These are phyloP conservation scores for Halisarca cf. caerulea DNA, from an alignment of 37 sponge, comb jelly and placozoan genomes.

Conservation along the genomic window DNA sequence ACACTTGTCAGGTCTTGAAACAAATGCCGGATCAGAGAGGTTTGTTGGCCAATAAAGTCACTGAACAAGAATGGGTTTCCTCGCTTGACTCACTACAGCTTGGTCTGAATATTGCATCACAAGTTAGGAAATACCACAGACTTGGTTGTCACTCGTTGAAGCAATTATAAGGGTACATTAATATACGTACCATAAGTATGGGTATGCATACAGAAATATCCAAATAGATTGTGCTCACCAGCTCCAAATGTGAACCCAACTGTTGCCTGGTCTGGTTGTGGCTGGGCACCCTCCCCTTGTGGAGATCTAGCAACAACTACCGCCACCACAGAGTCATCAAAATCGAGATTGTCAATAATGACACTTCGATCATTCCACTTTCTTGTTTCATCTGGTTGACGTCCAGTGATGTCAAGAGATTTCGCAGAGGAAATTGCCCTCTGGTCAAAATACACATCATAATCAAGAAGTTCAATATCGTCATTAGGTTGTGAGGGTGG, in stretches of 20 bases:
- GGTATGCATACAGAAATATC: too few relatives aligned
- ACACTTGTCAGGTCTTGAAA: too few relatives aligned
- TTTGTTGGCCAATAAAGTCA: too few relatives aligned
- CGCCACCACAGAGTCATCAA: neutral
- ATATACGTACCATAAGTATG: too few relatives aligned
- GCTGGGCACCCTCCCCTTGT: neutral
- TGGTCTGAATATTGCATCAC: too few relatives aligned
- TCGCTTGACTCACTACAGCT: too few relatives aligned
- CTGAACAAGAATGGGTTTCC: too few relatives aligned
- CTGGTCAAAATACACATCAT: neutral
- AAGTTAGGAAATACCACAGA: too few relatives aligned
- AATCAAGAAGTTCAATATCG: slow-evolving; percentile 15
- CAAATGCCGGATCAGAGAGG: too few relatives aligned
- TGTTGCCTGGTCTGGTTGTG: neutral
- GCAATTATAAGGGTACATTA: too few relatives aligned
- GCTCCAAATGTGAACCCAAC: slow-evolving; percentile 10
- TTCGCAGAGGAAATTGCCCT: neutral
- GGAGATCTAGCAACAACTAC: neutral
- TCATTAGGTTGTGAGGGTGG: slow-evolving; percentile 20
- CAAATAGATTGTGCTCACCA: too few relatives aligned
- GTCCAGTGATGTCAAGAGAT: neutral
- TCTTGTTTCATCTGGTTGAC: neutral
- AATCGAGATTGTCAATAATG: neutral
- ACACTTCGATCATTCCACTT: neutral
- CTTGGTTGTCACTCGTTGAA: too few relatives aligned